Evolutionary conservation across 53 echinoderm and acorn worm genomes (phyloP).

Genomic region (Zoroaster sp.): DNA sequence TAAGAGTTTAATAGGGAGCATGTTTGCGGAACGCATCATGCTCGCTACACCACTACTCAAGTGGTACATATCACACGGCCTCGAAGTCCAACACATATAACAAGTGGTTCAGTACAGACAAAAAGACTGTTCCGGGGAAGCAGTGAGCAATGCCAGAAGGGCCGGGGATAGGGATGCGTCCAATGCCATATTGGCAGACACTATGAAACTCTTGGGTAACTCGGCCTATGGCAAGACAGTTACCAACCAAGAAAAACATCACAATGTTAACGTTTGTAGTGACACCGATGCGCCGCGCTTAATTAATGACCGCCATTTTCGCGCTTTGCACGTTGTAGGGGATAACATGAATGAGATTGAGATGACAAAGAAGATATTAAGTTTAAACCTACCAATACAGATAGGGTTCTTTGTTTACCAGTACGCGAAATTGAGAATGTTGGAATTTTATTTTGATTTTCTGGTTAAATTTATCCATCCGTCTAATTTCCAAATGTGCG

Average conservation of each 20-base stretch:
- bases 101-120: not conserved
- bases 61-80: not conserved
- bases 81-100: not conserved
- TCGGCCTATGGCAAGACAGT: slow-evolving; percentile 56
- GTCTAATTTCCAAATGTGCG: not conserved
- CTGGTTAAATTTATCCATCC: not conserved
- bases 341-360: not conserved
- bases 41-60: not conserved
- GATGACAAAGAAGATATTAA: not conserved
- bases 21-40: slow-evolving; percentile 24
- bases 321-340: slow-evolving; percentile 1
- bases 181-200: slow-evolving; percentile 48
- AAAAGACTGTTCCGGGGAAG: not conserved
- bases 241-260: slow-evolving; percentile 33
- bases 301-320: slow-evolving; percentile 20
- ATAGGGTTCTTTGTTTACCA: not conserved
- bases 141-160: not conserved
- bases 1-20: not conserved
- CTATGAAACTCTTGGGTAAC: slow-evolving; percentile 42
- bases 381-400: not conserved
- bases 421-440: slow-evolving; percentile 11
- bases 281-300: not conserved
- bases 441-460: not conserved
- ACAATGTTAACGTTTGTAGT: not conserved
- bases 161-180: slow-evolving; percentile 8